Evolutionary conservation across 2,113 vertebrate genomes (phyloP).

Genomic region (Eptesicus fuscus): DNA sequence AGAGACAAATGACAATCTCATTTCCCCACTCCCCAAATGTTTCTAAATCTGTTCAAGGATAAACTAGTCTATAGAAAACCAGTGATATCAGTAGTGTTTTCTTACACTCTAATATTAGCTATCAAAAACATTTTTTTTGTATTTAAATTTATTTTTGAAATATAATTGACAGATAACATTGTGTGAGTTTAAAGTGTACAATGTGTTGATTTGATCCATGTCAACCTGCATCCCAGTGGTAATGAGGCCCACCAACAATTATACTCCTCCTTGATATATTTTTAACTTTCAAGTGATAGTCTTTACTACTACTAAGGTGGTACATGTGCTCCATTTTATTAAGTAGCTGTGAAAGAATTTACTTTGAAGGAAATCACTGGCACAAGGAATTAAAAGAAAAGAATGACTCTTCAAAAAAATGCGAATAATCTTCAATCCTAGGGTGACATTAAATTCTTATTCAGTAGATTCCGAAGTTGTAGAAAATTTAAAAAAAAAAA

Average conservation of each 20-base stretch:
- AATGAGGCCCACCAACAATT: not conserved
- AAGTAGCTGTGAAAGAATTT: not conserved
- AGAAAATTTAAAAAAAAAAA: not conserved
- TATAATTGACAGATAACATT: not conserved
- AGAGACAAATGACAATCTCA: not conserved
- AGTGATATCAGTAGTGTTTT: not conserved
- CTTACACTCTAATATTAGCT: not conserved
- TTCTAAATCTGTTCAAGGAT: not conserved
- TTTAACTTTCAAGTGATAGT: not conserved
- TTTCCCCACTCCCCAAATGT: fast-evolving
- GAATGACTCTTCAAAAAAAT: not conserved
- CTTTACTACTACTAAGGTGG: not conserved
- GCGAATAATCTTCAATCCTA: not conserved
- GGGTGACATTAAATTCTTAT: not conserved
- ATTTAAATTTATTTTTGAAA: not conserved
- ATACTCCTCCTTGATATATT: not conserved
- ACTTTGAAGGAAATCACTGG: not conserved
- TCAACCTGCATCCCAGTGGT: not conserved
- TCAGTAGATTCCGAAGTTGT: not conserved
- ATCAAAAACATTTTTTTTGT: not conserved
- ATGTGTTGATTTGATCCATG: not conserved
- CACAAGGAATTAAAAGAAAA: not conserved
- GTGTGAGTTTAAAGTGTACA: not conserved
- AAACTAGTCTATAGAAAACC: not conserved
- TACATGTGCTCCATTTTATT: not conserved